These are phyloP conservation scores for Rhea pennata DNA, from an alignment of 2,113 vertebrate species.

Conservation along the genomic window DNA sequence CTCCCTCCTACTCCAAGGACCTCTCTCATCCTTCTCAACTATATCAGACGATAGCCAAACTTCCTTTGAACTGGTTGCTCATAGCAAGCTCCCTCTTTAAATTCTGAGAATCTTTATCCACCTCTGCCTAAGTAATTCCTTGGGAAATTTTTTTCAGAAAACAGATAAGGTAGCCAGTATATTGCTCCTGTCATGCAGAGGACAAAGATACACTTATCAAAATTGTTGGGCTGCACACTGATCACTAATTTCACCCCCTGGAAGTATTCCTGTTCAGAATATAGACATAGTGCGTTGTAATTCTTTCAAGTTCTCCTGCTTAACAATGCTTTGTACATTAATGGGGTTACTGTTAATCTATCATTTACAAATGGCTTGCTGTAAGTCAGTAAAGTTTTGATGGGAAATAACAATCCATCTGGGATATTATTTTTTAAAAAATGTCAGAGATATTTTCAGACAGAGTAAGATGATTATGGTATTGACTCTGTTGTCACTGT, in stretches of 20 bases:
- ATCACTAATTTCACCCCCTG: neutral
- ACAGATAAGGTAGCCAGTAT: neutral
- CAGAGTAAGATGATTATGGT: neutral
- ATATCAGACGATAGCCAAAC: neutral
- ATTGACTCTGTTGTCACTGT: neutral
- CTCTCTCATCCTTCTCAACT: neutral
- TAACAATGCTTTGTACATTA: constrained; percentile 43
- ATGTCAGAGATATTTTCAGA: constrained; percentile 12
- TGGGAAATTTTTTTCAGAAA: neutral
- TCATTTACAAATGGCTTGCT: constrained; percentile 49
- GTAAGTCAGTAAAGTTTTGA: constrained; percentile 48
- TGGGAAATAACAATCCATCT: constrained; percentile 33
- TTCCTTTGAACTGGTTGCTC: neutral
- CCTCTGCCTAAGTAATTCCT: neutral
- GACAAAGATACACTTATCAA: neutral
- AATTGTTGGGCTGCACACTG: neutral
- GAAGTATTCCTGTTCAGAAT: constrained; percentile 5
- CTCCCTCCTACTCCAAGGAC: neutral
- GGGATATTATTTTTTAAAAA: constrained; percentile 22
- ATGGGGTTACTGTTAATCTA: constrained; percentile 51
- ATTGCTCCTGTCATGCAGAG: neutral
- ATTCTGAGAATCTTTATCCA: neutral
- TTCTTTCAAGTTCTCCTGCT: neutral
- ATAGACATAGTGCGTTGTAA: neutral
- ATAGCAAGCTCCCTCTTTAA: neutral